Evolutionary conservation across 2,797 vertebrate species (phyloP).

Genomic region (Aplochiton taeniatus): DNA sequence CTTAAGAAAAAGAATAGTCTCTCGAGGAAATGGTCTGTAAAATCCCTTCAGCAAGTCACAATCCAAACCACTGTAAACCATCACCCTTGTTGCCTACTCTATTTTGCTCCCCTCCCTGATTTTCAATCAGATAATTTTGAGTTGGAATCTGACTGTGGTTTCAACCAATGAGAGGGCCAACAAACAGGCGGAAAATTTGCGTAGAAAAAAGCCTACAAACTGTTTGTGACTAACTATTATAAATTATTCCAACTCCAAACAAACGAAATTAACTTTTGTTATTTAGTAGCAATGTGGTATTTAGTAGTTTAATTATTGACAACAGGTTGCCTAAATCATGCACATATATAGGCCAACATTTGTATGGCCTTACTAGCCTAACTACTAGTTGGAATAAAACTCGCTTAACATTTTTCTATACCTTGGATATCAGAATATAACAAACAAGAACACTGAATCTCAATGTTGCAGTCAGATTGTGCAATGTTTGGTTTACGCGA

Average conservation of each 20-base stretch:
- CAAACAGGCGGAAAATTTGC: conserved; percentile 68
- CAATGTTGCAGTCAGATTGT: neutral
- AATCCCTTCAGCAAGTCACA: conserved; percentile 66
- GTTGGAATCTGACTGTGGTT: conserved; percentile 79
- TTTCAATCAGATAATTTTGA: conserved; percentile 82
- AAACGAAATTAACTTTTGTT: too few species aligned
- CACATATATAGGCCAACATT: too few species aligned
- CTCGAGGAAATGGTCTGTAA: conserved; percentile 16
- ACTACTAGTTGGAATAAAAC: too few species aligned
- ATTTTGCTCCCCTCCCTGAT: conserved; percentile 77
- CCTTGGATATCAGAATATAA: neutral
- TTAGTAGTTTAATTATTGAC: too few species aligned
- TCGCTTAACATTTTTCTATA: too few species aligned
- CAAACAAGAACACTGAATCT: neutral
- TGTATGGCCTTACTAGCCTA: too few species aligned
- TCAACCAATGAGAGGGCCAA: conserved; percentile 72
- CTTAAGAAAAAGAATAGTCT: neutral
- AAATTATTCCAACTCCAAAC: too few species aligned
- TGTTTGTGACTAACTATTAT: too few species aligned
- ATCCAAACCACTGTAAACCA: conserved; percentile 64
- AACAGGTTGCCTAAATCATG: too few species aligned
- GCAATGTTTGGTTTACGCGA: conserved; percentile 59
- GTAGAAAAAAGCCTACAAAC: conserved; percentile 44
- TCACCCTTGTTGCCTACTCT: conserved; percentile 50
- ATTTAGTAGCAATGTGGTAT: too few species aligned